Percentiles rank a stretch among this genome's conserved stretches.
Evolutionary conservation across 2,888 invertebrate species (phyloP).

Genomic region (Trichopoda pennipes): DNA sequence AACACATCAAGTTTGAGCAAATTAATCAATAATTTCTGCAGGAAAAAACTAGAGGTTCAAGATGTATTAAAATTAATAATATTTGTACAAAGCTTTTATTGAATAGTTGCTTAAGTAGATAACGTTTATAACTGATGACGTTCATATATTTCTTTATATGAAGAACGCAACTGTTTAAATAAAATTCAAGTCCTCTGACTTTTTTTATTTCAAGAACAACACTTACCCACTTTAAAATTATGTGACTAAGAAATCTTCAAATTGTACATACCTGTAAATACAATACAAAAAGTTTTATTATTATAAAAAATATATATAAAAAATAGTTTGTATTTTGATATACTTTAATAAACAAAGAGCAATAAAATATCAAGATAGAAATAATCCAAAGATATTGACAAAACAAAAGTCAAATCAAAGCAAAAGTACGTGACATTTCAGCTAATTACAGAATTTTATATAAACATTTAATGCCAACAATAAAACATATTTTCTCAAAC

Average conservation of each 20-base stretch:
- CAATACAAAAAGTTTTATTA: slow-evolving; percentile 5
- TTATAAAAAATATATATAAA: slow-evolving; percentile 15
- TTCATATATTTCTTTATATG: too few relatives aligned
- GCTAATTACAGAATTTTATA: slow-evolving; percentile 76
- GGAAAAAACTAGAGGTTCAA: too few relatives aligned
- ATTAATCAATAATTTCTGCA: too few relatives aligned
- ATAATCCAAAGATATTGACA: slow-evolving; percentile 34
- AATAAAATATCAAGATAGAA: slow-evolving; percentile 13
- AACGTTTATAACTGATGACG: too few relatives aligned
- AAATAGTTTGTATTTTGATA: too few relatives aligned
- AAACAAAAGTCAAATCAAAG: slow-evolving; percentile 40
- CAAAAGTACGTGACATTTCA: slow-evolving; percentile 76
- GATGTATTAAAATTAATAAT: too few relatives aligned
- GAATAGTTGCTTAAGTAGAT: too few relatives aligned
- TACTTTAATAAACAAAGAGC: too few relatives aligned
- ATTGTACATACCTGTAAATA: slow-evolving; percentile 61
- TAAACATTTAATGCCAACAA: slow-evolving; percentile 67
- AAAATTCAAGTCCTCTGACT: too few relatives aligned
- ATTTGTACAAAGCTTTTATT: too few relatives aligned
- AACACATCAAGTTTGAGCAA: too few relatives aligned
- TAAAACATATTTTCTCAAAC: slow-evolving; percentile 20
- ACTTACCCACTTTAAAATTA: slow-evolving; percentile 7
- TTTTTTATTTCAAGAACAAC: neutral
- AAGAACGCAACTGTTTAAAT: too few relatives aligned
- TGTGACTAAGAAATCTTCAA: neutral